phyloP scores from a whole-genome alignment of 1,140 invertebrate genomes.

The Teleogryllus occipitalis region DNA sequence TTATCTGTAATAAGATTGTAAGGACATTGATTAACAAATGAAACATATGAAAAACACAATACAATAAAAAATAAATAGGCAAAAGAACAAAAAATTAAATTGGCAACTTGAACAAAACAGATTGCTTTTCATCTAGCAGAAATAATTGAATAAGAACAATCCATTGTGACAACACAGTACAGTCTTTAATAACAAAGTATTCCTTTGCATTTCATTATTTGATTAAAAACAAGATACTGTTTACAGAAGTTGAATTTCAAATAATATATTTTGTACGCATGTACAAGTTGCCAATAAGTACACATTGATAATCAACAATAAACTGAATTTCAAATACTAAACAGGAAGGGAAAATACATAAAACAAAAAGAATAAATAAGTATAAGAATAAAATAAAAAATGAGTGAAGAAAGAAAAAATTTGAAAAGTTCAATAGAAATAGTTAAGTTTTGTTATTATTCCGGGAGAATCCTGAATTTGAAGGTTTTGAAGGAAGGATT shows the following conservation, averaged over 20 bases:
- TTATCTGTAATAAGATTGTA: conserved; percentile 15
- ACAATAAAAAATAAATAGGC: not conserved
- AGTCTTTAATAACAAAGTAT: too few species aligned
- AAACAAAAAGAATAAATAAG: too few species aligned
- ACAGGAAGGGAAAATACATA: not conserved
- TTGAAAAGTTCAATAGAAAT: too few species aligned
- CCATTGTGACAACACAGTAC: too few species aligned
- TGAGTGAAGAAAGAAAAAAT: too few species aligned
- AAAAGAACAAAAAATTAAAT: not conserved
- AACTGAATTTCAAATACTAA: not conserved
- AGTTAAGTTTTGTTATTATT: too few species aligned
- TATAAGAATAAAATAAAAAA: too few species aligned
- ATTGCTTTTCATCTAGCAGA: not conserved
- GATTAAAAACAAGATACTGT: too few species aligned
- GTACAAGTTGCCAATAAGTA: not conserved
- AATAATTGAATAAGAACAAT: not conserved
- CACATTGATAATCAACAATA: not conserved
- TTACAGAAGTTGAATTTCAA: too few species aligned
- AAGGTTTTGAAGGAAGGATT: too few species aligned
- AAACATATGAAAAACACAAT: not conserved
- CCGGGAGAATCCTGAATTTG: too few species aligned
- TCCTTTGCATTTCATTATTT: too few species aligned
- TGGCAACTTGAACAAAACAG: not conserved
- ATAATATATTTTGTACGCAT: not conserved
- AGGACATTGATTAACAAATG: not conserved